Evolutionary conservation across 1,140 invertebrate species (phyloP), one percentile per base, ranked within the genome.

Genomic region (Bombus haemorrhoidalis): DNA sequence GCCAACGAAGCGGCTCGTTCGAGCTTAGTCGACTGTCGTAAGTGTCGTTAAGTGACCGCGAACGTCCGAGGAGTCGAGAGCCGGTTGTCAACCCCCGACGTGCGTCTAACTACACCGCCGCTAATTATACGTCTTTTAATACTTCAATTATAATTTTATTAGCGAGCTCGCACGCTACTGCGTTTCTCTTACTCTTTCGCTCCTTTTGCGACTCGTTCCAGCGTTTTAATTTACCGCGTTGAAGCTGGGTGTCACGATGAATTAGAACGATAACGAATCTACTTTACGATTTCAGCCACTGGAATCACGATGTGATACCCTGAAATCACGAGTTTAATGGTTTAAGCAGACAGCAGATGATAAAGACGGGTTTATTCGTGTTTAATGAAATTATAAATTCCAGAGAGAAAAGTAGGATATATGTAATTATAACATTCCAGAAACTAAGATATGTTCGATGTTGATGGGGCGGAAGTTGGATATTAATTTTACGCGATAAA

Each of bases 141-240:
- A 83, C 81, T 77, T 86, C 84, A 80, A 88, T 90, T 89, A 88
- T 86, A 78, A 78, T 90, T 86, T 89, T 62, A 89, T 87, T 86
- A 86, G 59, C 41, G 22, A 43, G 9, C 68, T 59, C 34, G 13
- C 62, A 43, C 71, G 71, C 34, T 43, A 32, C 37, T 15, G n/a
- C 12, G 34, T 18, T 37, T 34, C 41, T 3, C 12, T 6, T 25
- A 12, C 47, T 25, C 28, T 9, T 37, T 25, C 74, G 25, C 5
- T 57, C 34, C 18, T 34, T 43, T 13, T 28, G 1, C 22, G 47
- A 57, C 18, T 13, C 32, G 18, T 25, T 25, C 5, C 10, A 18
- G 34, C 64, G 41, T 76, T 87, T 79, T 64, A 87, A 84, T 83
- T 76, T 59, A 37, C 64, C 57, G 12, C 37, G 9, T n/a, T 5